phyloP scores from a whole-genome alignment of 2,797 vertebrate species.

The Microcaecilia unicolor region DNA sequence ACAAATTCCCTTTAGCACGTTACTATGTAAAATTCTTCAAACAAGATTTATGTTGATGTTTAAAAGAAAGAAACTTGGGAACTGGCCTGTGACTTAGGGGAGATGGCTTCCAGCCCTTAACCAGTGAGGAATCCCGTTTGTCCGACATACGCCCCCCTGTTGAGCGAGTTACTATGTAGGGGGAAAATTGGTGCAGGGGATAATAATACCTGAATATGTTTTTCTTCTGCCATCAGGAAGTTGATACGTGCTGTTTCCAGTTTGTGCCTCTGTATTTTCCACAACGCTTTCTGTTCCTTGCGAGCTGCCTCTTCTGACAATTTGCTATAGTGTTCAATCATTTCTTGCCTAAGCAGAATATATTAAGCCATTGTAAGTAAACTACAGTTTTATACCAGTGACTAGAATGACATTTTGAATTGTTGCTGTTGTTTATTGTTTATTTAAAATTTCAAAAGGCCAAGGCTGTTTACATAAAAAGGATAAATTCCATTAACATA shows the following conservation, averaged over 20 bases:
- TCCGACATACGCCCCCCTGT: too few species aligned
- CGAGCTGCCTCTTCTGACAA: conserved; percentile 85
- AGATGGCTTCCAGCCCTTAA: too few species aligned
- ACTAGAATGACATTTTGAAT: too few species aligned
- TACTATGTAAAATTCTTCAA: neutral
- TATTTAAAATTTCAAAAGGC: too few species aligned
- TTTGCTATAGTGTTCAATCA: conserved; percentile 83
- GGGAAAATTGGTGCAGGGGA: too few species aligned
- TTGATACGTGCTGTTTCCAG: conserved; percentile 62
- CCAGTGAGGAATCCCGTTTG: too few species aligned
- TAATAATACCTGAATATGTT: conserved; percentile 65
- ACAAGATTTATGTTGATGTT: neutral
- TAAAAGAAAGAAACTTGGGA: neutral
- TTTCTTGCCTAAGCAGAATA: conserved; percentile 68
- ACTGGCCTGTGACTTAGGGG: too few species aligned
- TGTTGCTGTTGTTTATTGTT: too few species aligned
- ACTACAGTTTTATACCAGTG: too few species aligned
- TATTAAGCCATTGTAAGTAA: neutral
- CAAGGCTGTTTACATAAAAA: too few species aligned
- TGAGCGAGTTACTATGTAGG: too few species aligned
- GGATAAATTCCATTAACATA: too few species aligned
- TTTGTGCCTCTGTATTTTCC: conserved; percentile 78
- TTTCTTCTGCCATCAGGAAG: conserved; percentile 67
- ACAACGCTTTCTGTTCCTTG: conserved; percentile 77
- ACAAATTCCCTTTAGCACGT: neutral